phyloP scores from a whole-genome alignment of 2,797 vertebrate species.

The Halcyon badia region DNA sequence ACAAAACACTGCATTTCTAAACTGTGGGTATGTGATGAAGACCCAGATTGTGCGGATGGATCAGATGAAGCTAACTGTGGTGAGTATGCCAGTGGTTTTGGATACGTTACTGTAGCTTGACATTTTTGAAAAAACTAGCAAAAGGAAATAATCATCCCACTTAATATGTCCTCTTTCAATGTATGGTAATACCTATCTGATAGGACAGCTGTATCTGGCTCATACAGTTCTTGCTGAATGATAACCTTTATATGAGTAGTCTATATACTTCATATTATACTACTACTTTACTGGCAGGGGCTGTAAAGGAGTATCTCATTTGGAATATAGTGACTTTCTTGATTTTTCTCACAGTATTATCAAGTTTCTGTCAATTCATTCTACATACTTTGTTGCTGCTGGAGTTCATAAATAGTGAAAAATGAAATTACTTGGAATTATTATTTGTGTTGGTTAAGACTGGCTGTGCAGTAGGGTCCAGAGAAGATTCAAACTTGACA shows the following conservation, averaged over 20 bases:
- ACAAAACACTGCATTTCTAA: constrained; percentile 97
- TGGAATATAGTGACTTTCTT: background rate
- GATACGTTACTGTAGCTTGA: background rate
- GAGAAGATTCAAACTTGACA: background rate
- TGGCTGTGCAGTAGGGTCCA: background rate
- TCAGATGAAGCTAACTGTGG: constrained; percentile 97
- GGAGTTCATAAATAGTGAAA: background rate
- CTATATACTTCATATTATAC: background rate
- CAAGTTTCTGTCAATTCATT: background rate
- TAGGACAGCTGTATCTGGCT: background rate
- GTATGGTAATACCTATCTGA: background rate
- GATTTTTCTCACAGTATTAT: background rate
- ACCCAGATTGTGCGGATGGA: constrained; percentile 96
- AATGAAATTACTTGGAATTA: background rate
- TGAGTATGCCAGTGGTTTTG: constrained; percentile 78
- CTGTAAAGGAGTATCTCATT: background rate
- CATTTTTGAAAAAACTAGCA: background rate
- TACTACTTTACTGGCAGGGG: background rate
- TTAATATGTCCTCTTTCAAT: background rate
- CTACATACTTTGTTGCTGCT: background rate
- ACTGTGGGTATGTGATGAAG: constrained; percentile 98
- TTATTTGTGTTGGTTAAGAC: background rate
- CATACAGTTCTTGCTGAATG: background rate
- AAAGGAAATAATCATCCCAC: background rate
- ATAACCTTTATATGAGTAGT: background rate